These are phyloP conservation scores for Gastrophryne carolinensis DNA, from an alignment of 2,797 vertebrate genomes.

Conservation along the genomic window DNA sequence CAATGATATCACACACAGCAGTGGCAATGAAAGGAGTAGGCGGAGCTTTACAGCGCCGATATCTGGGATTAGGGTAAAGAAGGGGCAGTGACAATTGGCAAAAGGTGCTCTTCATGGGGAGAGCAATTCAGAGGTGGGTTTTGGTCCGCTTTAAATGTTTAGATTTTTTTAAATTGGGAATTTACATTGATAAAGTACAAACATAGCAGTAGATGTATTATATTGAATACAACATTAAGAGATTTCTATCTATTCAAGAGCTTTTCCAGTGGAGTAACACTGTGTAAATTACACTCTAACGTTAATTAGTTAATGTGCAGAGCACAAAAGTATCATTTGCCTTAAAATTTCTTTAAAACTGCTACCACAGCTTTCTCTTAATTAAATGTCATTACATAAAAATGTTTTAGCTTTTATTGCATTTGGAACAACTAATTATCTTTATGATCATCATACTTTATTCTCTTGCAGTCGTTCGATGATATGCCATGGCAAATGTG, in stretches of 20 bases:
- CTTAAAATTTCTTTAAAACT: conserved; percentile 46
- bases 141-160: too few species aligned
- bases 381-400: conserved; percentile 51
- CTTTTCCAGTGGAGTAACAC: conserved; percentile 18
- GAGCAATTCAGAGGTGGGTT: too few species aligned
- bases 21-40: too few species aligned
- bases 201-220: neutral
- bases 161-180: too few species aligned
- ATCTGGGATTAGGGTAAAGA: too few species aligned
- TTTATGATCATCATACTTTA: conserved; percentile 45
- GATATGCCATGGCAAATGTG: conserved; percentile 12
- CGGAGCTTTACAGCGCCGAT: too few species aligned
- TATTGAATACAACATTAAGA: neutral
- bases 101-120: too few species aligned
- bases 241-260: neutral
- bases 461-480: conserved; percentile 6
- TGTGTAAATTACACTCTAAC: conserved; percentile 37
- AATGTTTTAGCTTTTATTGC: conserved; percentile 48
- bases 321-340: conserved; percentile 42
- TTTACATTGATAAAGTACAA: too few species aligned
- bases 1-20: too few species aligned
- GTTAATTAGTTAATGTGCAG: conserved; percentile 45
- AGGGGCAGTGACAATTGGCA: too few species aligned
- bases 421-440: conserved; percentile 49
- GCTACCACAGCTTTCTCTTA: conserved; percentile 48